Evolutionary conservation across 2,113 vertebrate genomes (phyloP), one percentile per base, ranked within the genome.

Genomic region (Eulemur rufifrons): DNA sequence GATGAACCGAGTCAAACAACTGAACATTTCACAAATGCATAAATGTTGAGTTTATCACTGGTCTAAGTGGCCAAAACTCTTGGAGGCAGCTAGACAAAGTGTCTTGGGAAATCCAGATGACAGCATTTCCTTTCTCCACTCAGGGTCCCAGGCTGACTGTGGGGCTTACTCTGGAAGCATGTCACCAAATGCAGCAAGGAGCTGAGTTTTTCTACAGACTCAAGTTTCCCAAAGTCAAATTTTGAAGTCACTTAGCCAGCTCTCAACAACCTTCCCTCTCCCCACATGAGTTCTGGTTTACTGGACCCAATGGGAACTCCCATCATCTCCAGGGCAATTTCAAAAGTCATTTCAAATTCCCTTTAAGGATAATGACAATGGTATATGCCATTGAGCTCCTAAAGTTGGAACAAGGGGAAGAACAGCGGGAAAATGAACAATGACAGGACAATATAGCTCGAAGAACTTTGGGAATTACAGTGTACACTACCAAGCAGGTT

Each of bases 51-150:
- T 69, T 77, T 87, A 92, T 69, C 1, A 8, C 21, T 89, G 96
- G 52, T 89, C 39, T 47, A 59, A n/a, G 73, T 80, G 91, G 68
- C 89, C 76, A 96, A 96, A 61, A 95, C 74, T 77, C 92, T 97
- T 92, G 95, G 78, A 45, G 54, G 52, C 0, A 0, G 3, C 20
- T 5, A 52, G 92, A 86, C 81, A 94, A 89, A 96, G 27, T 64
- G 7, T 91, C 84, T 71, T 63, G 6, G 34, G 66, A 83, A 76
- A 86, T 54, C 9, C 3, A 69, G 34, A 64, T 45, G 42, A 59
- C 18, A 91, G 47, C 77, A 91, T 20, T 52, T 80, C 34, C 34
- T 42, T 61, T 42, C 54, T 93, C 15, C 84, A 74, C 18, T 87
- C 29, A 25, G 59, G 50, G 59, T 15, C 32, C 21, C 52, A 71